Conservation (phyloP, 2,797 vertebrate species). For the Adelosebastes latens region DNA sequence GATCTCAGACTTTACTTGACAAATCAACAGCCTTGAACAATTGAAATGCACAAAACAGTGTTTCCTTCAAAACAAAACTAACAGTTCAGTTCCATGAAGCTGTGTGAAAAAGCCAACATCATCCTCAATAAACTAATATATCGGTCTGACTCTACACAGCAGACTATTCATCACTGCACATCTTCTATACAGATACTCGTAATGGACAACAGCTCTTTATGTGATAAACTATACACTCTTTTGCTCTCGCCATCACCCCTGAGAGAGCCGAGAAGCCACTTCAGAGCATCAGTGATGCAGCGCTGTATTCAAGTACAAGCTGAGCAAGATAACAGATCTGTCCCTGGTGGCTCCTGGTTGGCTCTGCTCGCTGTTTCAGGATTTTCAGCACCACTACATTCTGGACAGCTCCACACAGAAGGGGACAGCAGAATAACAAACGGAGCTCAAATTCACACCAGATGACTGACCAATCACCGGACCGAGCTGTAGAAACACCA, state of each 20-base stretch:
- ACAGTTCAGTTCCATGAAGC: not conserved
- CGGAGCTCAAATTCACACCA: not conserved
- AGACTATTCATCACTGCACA: not conserved
- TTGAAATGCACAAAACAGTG: not conserved
- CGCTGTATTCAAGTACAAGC: slow-evolving; percentile 8
- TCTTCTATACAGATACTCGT: not conserved
- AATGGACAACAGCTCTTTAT: slow-evolving; percentile 38
- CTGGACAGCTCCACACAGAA: slow-evolving; percentile 59
- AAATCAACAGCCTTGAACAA: not conserved
- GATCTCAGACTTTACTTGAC: not conserved
- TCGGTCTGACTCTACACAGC: not conserved
- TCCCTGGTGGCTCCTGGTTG: slow-evolving; percentile 49
- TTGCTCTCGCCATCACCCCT: not conserved
- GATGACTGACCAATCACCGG: not conserved
- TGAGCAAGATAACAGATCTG: slow-evolving; percentile 54
- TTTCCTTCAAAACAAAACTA: not conserved
- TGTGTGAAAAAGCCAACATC: not conserved
- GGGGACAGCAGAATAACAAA: slow-evolving; percentile 33
- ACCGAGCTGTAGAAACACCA: not conserved
- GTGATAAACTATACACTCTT: slow-evolving; percentile 16
- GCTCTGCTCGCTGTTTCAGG: slow-evolving; percentile 40
- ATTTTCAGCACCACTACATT: slow-evolving; percentile 62
- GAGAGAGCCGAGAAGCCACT: slow-evolving; percentile 46
- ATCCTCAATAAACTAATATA: not conserved
- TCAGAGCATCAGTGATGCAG: slow-evolving; percentile 39